A percentile compares a stretch with the other conserved stretches of the same genome.
Evolutionary conservation across 2,888 invertebrate genomes (phyloP).

Genomic region (Pharmacophagus antenor): DNA sequence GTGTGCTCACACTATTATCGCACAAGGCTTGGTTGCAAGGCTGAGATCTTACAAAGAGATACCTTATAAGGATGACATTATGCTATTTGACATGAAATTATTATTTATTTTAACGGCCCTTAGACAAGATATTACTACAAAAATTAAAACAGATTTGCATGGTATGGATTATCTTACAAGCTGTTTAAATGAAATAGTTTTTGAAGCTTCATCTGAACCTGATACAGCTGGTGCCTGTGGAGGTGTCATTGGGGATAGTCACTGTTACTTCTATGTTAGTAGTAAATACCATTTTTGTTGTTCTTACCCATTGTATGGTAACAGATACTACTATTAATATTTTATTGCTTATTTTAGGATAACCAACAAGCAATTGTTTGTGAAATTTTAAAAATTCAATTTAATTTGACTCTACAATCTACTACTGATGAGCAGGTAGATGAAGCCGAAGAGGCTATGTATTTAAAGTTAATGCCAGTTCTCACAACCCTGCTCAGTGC

Average conservation of each 20-base stretch:
- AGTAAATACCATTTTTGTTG: not conserved
- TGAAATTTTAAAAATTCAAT: conserved; percentile 89
- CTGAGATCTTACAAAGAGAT: conserved; percentile 85
- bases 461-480: conserved; percentile 85
- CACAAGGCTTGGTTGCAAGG: conserved; percentile 87
- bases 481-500: conserved; percentile 85
- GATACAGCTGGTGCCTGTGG: conserved; percentile 42
- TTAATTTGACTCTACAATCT: conserved; percentile 85
- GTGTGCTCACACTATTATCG: conserved; percentile 81
- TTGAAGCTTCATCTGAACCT: conserved; percentile 55
- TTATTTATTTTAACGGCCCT: conserved; percentile 94
- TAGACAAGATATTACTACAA: conserved; percentile 84
- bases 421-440: conserved; percentile 66
- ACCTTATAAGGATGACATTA: conserved; percentile 85
- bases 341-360: conserved; percentile 59
- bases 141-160: conserved; percentile 84
- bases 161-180: conserved; percentile 85
- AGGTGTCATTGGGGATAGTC: conserved; percentile 41
- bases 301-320: not conserved
- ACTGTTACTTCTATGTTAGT: conserved; percentile 55
- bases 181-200: conserved; percentile 83
- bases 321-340: conserved; percentile 7
- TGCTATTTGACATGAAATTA: conserved; percentile 92
- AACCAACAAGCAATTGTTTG: conserved; percentile 83
- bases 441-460: conserved; percentile 86